Percentiles rank a stretch among this genome's conserved stretches.
Evolutionary conservation across 1,140 invertebrate genomes (phyloP).

Genomic region (Zaprionus gabonicus): DNA sequence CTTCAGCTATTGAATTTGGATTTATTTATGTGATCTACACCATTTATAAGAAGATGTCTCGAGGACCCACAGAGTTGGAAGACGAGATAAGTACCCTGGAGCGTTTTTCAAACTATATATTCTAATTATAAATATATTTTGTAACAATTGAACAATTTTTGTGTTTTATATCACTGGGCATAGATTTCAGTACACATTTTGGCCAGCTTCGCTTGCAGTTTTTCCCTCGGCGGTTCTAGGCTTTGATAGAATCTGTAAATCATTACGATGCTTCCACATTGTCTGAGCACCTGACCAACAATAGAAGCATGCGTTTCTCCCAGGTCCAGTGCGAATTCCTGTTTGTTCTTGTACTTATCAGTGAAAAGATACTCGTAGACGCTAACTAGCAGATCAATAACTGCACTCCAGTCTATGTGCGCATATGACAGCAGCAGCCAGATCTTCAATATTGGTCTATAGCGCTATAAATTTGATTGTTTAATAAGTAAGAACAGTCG

Average conservation of each 20-base stretch:
- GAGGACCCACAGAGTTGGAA: neutral
- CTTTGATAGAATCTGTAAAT: conserved; percentile 18
- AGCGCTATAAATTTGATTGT: neutral
- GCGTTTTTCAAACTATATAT: conserved; percentile 18
- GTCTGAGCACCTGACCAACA: conserved; percentile 16
- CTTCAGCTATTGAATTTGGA: conserved; percentile 56
- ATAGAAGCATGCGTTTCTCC: neutral
- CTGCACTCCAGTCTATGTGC: conserved; percentile 16
- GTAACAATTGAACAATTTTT: neutral
- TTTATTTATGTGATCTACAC: conserved; percentile 61
- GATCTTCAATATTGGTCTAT: conserved; percentile 4
- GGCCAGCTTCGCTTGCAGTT: neutral
- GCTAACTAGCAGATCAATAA: neutral
- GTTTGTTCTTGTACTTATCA: neutral
- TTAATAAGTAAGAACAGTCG: neutral
- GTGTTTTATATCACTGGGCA: neutral
- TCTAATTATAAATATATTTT: conserved; percentile 15
- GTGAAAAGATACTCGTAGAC: conserved; percentile 8
- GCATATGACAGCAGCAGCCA: conserved; percentile 31
- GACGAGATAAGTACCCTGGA: neutral
- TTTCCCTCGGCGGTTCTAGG: neutral
- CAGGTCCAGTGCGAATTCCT: conserved; percentile 8
- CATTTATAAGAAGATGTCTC: conserved; percentile 44
- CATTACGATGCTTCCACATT: conserved; percentile 17
- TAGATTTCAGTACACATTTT: neutral